phyloP scores from a whole-genome alignment of 2,113 vertebrate species.

The Callorhinus ursinus region DNA sequence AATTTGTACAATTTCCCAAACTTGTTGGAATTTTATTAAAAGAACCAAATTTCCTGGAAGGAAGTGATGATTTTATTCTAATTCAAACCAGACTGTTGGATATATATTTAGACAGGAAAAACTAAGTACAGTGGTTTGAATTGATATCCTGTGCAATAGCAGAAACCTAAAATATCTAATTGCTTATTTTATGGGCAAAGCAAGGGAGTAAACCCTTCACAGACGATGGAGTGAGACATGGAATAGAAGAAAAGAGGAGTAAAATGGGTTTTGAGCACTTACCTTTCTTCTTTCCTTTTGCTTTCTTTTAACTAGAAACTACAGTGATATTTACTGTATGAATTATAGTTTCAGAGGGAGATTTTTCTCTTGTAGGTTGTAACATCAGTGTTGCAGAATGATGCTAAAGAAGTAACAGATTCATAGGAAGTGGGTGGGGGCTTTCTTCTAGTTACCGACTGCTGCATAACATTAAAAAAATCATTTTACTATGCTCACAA shows the following conservation, averaged over 20 bases:
- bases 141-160: not conserved
- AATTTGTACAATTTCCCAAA: slow-evolving; percentile 50
- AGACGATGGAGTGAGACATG: not conserved
- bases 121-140: not conserved
- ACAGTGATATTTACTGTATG: not conserved
- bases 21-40: slow-evolving; percentile 41
- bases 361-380: not conserved
- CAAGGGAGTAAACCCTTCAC: not conserved
- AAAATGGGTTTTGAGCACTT: not conserved
- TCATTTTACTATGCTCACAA: not conserved
- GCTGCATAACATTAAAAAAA: not conserved
- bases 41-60: slow-evolving; percentile 48
- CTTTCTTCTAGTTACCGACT: not conserved
- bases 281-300: not conserved
- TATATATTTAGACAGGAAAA: slow-evolving; percentile 58
- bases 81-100: slow-evolving; percentile 19
- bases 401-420: not conserved
- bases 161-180: not conserved
- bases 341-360: not conserved
- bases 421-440: not conserved
- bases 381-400: not conserved
- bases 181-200: not conserved
- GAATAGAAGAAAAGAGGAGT: not conserved
- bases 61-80: slow-evolving; percentile 58
- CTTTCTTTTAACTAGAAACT: not conserved